Evolutionary conservation across 2,797 vertebrate species (phyloP), one percentile per base, ranked within the genome.

Genomic region (Antrozous pallidus): DNA sequence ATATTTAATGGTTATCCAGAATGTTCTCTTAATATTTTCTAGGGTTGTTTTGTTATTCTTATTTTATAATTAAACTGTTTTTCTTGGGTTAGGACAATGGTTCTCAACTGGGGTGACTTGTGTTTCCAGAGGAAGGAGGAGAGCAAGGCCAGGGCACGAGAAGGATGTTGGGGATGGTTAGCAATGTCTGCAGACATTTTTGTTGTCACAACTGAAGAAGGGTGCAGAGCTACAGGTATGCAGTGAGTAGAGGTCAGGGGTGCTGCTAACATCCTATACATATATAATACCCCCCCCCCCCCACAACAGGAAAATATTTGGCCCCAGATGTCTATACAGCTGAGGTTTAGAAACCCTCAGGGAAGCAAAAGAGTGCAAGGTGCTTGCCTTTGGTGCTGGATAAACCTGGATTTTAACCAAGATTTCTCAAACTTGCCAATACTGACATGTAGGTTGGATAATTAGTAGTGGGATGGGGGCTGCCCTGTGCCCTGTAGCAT

Each of bases 261-360:
- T 38, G 51, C 54, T 24, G 18, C 22, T 10, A 74, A 12, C 4
- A 36, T 3, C 18, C 47, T 20, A 2, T 17, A 26, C 3, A 1
- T 8, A 11, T 4, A 4, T 5, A 1, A 3, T n/a, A n/a, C n/a
- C n/a, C n/a, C n/a, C n/a, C n/a, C n/a, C n/a, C 65, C 8, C 36
- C 40, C 17, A 12, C 42, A 36, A 26, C 8, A 1, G n/a, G 61
- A 40, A 42, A 22, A 71, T 3, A 5, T 42, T 38, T 38, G 75
- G n/a, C 22, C 38, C 51, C 78, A 63, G 42, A 36, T 14, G 58
- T 42, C 79, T 71, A 5, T 49, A 31, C 36, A 1, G 69, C 8
- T 13, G 58, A 81, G 40, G 31, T 18, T 71, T 38, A 81, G 79
- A 49, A 67, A 45, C 20, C 36, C 51, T 36, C 31, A 17, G 33